These are phyloP conservation scores for Telenomus remus DNA, from an alignment of 1,140 invertebrate genomes.

Conservation along the genomic window DNA sequence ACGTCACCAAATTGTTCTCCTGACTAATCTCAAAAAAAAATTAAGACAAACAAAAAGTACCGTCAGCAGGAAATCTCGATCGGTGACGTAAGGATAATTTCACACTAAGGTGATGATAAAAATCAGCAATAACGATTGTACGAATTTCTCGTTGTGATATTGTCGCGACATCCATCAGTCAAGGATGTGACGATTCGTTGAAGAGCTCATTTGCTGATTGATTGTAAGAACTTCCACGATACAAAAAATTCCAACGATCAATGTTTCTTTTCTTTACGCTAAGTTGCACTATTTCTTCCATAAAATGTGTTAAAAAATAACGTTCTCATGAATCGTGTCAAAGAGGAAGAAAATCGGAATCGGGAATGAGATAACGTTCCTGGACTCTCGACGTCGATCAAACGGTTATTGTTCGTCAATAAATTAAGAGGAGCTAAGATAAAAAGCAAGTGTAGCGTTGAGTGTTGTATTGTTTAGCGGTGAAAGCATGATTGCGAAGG, in stretches of 20 bases:
- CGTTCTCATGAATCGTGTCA: conserved; percentile 4
- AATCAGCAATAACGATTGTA: too few relatives aligned
- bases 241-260: conserved; percentile 1
- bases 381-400: not conserved
- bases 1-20: too few relatives aligned
- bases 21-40: too few relatives aligned
- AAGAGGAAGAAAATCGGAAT: not conserved
- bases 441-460: conserved; percentile 16
- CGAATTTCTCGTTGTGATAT: too few relatives aligned
- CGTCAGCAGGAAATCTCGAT: too few relatives aligned
- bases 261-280: not conserved
- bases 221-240: not conserved
- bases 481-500: conserved; percentile 11
- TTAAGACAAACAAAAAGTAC: too few relatives aligned
- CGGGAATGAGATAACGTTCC: conserved; percentile 2
- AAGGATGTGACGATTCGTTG: too few relatives aligned
- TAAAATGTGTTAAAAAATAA: conserved; percentile 2
- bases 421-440: conserved; percentile 4
- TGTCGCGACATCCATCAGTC: too few relatives aligned
- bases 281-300: conserved; percentile 15
- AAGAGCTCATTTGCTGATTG: not conserved
- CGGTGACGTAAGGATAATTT: too few relatives aligned
- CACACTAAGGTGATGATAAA: too few relatives aligned
- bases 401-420: conserved; percentile 21
- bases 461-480: conserved; percentile 18